Evolutionary conservation across 2,888 invertebrate species (phyloP).

Genomic region (Chymomyza amoena): DNA sequence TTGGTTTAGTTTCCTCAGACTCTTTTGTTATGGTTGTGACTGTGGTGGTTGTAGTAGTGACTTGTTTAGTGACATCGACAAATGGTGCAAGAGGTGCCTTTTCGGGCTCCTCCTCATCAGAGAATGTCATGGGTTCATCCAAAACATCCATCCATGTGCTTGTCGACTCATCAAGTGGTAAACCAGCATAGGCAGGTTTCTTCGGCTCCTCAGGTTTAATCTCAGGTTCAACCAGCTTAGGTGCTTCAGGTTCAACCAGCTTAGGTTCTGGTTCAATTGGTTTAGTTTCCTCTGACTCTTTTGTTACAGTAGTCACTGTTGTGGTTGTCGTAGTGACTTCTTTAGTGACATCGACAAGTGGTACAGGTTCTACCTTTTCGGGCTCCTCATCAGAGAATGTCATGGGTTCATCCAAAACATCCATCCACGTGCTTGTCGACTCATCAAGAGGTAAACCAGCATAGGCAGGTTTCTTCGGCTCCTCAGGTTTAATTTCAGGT

Average conservation of each 20-base stretch:
- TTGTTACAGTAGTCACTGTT: constrained; percentile 25
- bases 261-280: neutral
- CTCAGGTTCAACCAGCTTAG: no score
- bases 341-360: neutral
- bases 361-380: neutral
- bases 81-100: neutral
- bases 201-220: constrained; percentile 66
- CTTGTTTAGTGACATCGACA: neutral
- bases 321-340: neutral
- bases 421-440: no score
- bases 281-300: neutral
- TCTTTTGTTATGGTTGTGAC: constrained; percentile 25
- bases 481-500: no score
- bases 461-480: no score
- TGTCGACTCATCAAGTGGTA: constrained; percentile 58
- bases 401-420: no score
- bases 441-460: no score
- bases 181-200: constrained; percentile 55
- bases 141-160: constrained; percentile 69
- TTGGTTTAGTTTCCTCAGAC: neutral
- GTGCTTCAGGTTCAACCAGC: neutral
- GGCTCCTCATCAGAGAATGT: neutral
- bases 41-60: neutral
- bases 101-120: constrained; percentile 44
- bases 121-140: constrained; percentile 69